These are phyloP conservation scores for Eulemur rubriventer DNA, from an alignment of 2,797 vertebrate species.

Conservation along the genomic window DNA sequence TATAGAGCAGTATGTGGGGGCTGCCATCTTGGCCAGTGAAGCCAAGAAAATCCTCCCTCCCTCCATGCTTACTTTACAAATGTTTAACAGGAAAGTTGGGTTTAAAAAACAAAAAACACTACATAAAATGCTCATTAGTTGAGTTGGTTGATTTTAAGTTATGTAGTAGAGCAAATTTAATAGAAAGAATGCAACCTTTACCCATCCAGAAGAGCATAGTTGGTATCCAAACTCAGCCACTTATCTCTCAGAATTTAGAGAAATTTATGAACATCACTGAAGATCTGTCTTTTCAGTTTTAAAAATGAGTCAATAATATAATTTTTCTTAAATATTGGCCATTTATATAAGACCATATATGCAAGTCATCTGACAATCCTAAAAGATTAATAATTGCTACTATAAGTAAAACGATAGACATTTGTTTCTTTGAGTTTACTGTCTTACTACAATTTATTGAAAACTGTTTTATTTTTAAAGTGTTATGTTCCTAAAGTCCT, in stretches of 20 bases:
- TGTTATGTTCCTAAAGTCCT: neutral
- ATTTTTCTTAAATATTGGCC: neutral
- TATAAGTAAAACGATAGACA: neutral
- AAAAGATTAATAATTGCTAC: neutral
- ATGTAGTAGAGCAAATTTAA: neutral
- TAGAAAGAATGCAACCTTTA: neutral
- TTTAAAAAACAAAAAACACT: neutral
- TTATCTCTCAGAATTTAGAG: neutral
- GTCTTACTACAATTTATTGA: neutral
- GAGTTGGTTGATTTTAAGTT: neutral
- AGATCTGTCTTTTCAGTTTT: neutral
- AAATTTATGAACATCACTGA: neutral
- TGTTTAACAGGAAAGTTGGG: neutral
- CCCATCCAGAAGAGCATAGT: neutral
- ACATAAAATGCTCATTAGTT: neutral
- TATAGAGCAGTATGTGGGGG: neutral
- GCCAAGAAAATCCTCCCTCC: neutral
- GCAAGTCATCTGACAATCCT: neutral
- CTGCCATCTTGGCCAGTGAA: neutral
- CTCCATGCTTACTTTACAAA: neutral
- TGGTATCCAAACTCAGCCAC: neutral
- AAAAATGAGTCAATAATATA: neutral
- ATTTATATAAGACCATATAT: neutral
- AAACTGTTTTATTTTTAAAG: neutral
- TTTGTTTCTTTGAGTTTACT: neutral